Evolutionary conservation across 1,140 invertebrate genomes (phyloP).

Genomic region (Colletes gigas): DNA sequence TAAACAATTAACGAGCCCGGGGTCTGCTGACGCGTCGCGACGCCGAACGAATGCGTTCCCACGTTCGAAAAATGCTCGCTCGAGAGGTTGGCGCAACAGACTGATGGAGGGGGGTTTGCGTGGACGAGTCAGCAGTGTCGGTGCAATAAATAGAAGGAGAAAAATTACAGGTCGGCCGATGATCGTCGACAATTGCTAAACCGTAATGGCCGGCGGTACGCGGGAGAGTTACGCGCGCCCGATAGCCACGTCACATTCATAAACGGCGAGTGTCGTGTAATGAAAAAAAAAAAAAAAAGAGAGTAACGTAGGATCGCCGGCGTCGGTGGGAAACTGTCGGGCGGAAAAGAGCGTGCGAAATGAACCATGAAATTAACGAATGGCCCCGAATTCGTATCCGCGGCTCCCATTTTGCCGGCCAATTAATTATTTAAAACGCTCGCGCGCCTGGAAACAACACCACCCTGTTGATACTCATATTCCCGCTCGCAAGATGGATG

Average conservation of each 20-base stretch:
- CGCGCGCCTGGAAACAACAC: constrained; percentile 53
- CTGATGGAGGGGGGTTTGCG: not conserved
- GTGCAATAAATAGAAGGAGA: constrained; percentile 31
- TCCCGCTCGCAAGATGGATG: constrained; percentile 62
- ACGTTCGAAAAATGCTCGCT: constrained; percentile 9
- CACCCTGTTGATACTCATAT: constrained; percentile 64
- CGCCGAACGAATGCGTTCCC: not conserved
- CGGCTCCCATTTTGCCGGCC: constrained; percentile 60
- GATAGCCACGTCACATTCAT: constrained; percentile 58
- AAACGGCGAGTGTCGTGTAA: constrained; percentile 55
- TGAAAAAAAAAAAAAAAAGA: constrained; percentile 52
- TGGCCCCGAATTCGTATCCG: constrained; percentile 63
- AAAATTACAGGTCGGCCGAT: constrained; percentile 36
- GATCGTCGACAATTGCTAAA: constrained; percentile 59
- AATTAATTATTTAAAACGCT: constrained; percentile 71
- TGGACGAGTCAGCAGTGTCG: not conserved
- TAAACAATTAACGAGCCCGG: constrained; percentile 26
- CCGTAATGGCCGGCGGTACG: constrained; percentile 37
- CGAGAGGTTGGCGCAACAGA: not conserved
- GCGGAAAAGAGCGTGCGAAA: constrained; percentile 59
- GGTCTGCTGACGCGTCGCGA: not conserved
- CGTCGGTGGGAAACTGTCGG: not conserved
- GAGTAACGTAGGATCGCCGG: not conserved
- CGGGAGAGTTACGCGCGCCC: constrained; percentile 51
- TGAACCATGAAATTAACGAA: constrained; percentile 73